These are phyloP conservation scores for Drosophila biarmipes DNA, from an alignment of 1,140 invertebrate species.

Conservation along the genomic window DNA sequence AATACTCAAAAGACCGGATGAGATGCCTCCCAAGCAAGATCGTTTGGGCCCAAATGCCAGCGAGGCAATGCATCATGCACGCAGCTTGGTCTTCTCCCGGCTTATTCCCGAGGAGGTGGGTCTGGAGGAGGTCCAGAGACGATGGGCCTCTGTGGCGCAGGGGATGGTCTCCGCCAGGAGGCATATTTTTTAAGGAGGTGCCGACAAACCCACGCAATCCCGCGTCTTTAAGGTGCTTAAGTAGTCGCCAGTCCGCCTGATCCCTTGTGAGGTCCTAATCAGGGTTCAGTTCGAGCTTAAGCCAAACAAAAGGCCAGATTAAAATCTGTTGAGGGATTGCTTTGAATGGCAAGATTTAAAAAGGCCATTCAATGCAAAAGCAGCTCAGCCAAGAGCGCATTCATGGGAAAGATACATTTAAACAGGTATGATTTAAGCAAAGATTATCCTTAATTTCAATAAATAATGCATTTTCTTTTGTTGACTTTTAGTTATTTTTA, in stretches of 20 bases:
- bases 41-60: conserved; percentile 67
- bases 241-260: conserved; percentile 4
- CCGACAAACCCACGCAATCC: conserved; percentile 37
- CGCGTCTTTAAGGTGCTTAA: conserved; percentile 32
- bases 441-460: neutral
- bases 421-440: neutral
- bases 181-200: conserved; percentile 14
- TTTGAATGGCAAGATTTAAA: neutral
- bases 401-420: neutral
- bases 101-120: conserved; percentile 5
- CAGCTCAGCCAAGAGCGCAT: neutral
- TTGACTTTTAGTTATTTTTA: no score
- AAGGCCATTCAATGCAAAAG: conserved; percentile 7
- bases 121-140: neutral
- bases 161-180: no score
- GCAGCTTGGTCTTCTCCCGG: conserved; percentile 44
- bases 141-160: neutral
- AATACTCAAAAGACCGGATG: conserved; percentile 48
- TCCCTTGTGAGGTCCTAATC: conserved; percentile 34
- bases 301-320: conserved; percentile 14
- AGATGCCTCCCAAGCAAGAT: conserved; percentile 72
- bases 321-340: neutral
- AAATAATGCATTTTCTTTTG: neutral
- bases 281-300: neutral
- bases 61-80: conserved; percentile 77